phyloP scores from a whole-genome alignment of 53 echinoderm and acorn worm genomes.

The Glandiceps talaboti region DNA sequence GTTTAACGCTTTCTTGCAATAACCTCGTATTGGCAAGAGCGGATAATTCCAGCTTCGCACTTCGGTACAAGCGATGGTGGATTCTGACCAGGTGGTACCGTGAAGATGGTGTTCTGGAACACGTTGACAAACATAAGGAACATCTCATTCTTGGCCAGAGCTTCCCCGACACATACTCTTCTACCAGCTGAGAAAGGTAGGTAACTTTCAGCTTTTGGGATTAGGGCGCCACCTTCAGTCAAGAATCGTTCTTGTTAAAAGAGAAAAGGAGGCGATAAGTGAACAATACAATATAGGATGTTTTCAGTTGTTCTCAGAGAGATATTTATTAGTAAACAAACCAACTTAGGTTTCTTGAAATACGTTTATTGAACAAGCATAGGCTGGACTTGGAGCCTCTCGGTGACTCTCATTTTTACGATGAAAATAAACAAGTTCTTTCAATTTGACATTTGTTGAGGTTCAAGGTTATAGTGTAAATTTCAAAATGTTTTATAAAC shows the following conservation, averaged over 20 bases:
- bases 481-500: too few species aligned
- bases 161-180: neutral
- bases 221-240: neutral
- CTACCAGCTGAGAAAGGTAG: neutral
- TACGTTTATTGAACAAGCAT: too few species aligned
- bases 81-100: neutral
- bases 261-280: too few species aligned
- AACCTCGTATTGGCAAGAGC: neutral
- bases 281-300: too few species aligned
- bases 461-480: too few species aligned
- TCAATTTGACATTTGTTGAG: too few species aligned
- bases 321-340: neutral
- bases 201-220: neutral
- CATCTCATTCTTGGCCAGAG: neutral
- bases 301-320: too few species aligned
- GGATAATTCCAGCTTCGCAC: neutral
- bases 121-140: neutral
- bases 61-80: neutral
- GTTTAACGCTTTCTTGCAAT: neutral
- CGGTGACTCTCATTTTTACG: too few species aligned
- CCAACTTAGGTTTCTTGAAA: too few species aligned
- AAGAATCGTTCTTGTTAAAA: neutral
- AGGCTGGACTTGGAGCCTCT: too few species aligned
- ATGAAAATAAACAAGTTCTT: too few species aligned
- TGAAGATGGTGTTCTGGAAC: neutral